phyloP scores from a whole-genome alignment of 2,113 vertebrate species.

The Crotalus horridus region DNA sequence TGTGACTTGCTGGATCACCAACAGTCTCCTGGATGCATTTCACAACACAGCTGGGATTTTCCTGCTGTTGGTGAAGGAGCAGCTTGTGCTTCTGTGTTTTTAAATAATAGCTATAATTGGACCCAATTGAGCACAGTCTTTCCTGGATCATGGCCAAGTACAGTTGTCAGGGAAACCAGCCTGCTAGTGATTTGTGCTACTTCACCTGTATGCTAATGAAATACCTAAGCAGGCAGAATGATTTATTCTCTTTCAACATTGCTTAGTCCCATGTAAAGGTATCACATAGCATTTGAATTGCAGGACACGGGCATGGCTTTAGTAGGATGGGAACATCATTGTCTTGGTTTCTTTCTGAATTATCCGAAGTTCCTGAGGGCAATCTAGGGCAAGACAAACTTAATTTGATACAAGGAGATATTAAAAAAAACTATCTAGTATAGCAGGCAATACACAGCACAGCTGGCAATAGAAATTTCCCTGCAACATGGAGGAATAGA shows the following conservation, averaged over 20 bases:
- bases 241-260: background rate
- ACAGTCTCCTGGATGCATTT: background rate
- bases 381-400: background rate
- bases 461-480: background rate
- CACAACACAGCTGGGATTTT: background rate
- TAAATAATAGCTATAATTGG: slow-evolving; percentile 20
- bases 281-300: background rate
- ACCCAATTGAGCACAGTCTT: slow-evolving; percentile 27
- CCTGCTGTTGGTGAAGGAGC: background rate
- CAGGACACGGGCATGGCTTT: background rate
- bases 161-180: slow-evolving; percentile 3
- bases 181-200: background rate
- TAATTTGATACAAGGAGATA: background rate
- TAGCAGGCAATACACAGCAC: background rate
- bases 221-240: background rate
- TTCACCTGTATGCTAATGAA: background rate
- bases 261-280: background rate
- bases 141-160: slow-evolving; percentile 9
- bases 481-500: background rate
- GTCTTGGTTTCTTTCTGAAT: background rate
- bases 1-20: background rate
- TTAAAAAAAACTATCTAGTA: background rate
- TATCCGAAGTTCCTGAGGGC: background rate
- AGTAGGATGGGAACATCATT: background rate
- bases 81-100: background rate